Conservation (phyloP, 1,140 invertebrate species). For the Drosophila bipectinata region DNA sequence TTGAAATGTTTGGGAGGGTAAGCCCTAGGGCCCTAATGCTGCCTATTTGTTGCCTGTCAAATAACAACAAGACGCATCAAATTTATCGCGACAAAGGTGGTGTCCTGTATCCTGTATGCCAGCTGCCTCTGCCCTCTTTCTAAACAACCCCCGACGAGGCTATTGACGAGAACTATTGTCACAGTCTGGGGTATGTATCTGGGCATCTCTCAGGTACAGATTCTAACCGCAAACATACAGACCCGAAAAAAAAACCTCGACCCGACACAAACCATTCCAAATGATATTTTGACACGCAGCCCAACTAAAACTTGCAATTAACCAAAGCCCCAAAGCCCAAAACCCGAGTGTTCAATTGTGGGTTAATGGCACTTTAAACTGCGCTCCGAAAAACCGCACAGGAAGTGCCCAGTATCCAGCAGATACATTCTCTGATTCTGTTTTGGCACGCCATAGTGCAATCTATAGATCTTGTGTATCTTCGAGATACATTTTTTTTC, state of each 20-base stretch:
- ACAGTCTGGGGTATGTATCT: slow-evolving; percentile 7
- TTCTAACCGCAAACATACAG: slow-evolving; percentile 48
- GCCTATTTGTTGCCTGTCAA: slow-evolving; percentile 78
- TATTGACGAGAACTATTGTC: slow-evolving; percentile 7
- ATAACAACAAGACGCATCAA: slow-evolving; percentile 81
- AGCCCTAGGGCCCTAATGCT: slow-evolving; percentile 61
- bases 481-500: neutral
- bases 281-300: slow-evolving; percentile 80
- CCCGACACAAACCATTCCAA: slow-evolving; percentile 26
- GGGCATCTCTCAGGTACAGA: slow-evolving; percentile 39
- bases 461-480: slow-evolving; percentile 42
- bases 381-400: slow-evolving; percentile 41
- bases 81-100: slow-evolving; percentile 65
- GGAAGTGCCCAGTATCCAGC: slow-evolving; percentile 35
- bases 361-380: slow-evolving; percentile 80
- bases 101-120: slow-evolving; percentile 16
- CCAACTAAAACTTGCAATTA: slow-evolving; percentile 69
- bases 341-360: slow-evolving; percentile 44
- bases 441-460: slow-evolving; percentile 79
- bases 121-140: neutral
- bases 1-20: slow-evolving; percentile 20
- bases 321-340: slow-evolving; percentile 20
- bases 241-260: slow-evolving; percentile 1
- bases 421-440: slow-evolving; percentile 50
- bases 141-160: slow-evolving; percentile 23